Evolutionary conservation across 2,113 vertebrate genomes (phyloP).

Genomic region (Hippocampus comes): DNA sequence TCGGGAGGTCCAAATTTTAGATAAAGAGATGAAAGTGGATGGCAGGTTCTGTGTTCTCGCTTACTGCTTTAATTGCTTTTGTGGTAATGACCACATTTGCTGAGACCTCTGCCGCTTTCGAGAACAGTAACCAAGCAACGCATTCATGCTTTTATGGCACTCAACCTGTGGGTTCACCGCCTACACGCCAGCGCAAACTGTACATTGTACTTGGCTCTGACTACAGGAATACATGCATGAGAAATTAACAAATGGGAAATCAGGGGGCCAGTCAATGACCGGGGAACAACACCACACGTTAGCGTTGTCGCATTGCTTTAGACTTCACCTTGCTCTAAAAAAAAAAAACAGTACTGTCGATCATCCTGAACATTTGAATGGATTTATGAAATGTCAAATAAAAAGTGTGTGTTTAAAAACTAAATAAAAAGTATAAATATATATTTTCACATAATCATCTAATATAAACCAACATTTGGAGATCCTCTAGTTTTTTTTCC

Average conservation of each 20-base stretch:
- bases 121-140: constrained; percentile 19
- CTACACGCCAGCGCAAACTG: constrained; percentile 23
- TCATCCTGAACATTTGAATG: too few relatives aligned
- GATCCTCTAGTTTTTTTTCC: too few relatives aligned
- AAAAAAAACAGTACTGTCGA: neutral
- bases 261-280: neutral
- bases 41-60: neutral
- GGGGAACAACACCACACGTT: neutral
- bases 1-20: neutral
- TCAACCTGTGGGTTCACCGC: constrained; percentile 31
- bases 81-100: constrained; percentile 26
- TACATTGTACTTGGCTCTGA: constrained; percentile 10
- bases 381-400: neutral
- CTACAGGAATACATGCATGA: constrained; percentile 5
- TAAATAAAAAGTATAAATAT: too few relatives aligned
- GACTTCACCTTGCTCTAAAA: neutral
- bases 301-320: too few relatives aligned
- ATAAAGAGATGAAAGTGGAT: constrained; percentile 10
- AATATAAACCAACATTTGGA: too few relatives aligned
- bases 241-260: neutral
- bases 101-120: neutral
- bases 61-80: constrained; percentile 20
- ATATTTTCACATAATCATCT: too few relatives aligned
- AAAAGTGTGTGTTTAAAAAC: too few relatives aligned
- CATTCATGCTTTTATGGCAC: constrained; percentile 14